Evolutionary conservation across 2,113 vertebrate genomes (phyloP).

Genomic region (Trichomycterus rosablanca): DNA sequence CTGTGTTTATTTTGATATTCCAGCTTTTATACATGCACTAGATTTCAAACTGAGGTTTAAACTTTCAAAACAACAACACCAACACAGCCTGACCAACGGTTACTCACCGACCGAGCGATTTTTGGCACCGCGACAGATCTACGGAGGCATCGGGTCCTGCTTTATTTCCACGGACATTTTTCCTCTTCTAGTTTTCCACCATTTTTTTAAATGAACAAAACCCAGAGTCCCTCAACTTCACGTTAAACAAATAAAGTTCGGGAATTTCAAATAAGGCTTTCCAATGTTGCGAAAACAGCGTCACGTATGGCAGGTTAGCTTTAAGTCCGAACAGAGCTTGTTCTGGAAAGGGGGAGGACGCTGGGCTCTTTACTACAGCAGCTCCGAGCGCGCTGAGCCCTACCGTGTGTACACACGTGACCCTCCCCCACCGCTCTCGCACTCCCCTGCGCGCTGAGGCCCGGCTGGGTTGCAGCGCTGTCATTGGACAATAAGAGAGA

Average conservation of each 20-base stretch:
- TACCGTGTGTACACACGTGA: constrained; percentile 74
- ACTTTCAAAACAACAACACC: neutral
- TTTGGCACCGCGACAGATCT: constrained; percentile 55
- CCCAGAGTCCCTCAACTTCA: constrained; percentile 10
- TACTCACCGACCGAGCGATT: constrained; percentile 61
- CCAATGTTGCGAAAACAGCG: constrained; percentile 15
- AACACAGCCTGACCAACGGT: too few relatives aligned
- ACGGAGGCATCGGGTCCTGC: constrained; percentile 67
- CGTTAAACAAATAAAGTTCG: constrained; percentile 4
- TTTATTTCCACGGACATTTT: constrained; percentile 65
- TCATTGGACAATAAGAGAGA: constrained; percentile 51
- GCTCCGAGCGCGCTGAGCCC: constrained; percentile 53
- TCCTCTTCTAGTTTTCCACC: constrained; percentile 46
- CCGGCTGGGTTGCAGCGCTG: constrained; percentile 33
- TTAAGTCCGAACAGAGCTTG: constrained; percentile 49
- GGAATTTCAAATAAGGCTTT: neutral
- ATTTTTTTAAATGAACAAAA: constrained; percentile 7
- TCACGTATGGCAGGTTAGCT: constrained; percentile 47
- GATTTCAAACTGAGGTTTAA: neutral
- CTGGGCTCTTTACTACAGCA: constrained; percentile 60
- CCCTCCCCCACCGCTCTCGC: constrained; percentile 62
- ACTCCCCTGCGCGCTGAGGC: constrained; percentile 39
- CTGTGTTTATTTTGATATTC: too few relatives aligned
- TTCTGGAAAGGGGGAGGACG: constrained; percentile 57
- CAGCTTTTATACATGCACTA: neutral